Base-by-base conservation (phyloP, 2,888 invertebrate species). In the Ormyrus thymus region DNA sequence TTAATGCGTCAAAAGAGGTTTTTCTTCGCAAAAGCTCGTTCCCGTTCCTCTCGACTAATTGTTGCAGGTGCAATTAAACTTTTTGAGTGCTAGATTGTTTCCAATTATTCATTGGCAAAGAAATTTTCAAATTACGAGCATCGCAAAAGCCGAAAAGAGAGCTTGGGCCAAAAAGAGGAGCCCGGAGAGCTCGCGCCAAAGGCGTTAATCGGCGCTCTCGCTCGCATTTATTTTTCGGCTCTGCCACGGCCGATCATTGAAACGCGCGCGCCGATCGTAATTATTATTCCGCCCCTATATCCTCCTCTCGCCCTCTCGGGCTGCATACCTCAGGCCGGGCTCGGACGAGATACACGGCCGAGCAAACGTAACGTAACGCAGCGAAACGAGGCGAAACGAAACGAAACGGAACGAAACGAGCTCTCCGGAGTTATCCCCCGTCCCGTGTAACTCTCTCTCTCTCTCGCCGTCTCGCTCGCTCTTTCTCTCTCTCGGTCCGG, bases 321-420 rank as follows among this genome's bases (percentile, higher is more conserved):
- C 1, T 6, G 11, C 10, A 10, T 56, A 6, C 6, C 58, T 45
- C 51, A 48, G 64, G n/a, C 50, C 50, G 15, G 48, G 45, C 7
- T 8, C 7, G 84, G 85, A 85, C 84, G 86, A 87, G 87, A 88
- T 87, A 86, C 87, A 87, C 86, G 85, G 86, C 84, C 86, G 86
- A 86, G 86, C 87, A 86, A 86, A 87, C 87, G 87, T 86, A 86
- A 88, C 87, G 88, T 86, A 88, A 88, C 88, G 89, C 85, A 86
- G 86, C 86, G 88, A 87, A 89, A 88, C 88, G 88, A 88, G 86
- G 86, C 86, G 89, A 87, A 87, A 87, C 88, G 88, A 87, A 86
- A 86, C 86, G 85, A 85, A 85, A 86, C 69, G 69, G 68, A 62
- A 69, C 62, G 69, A 69, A 73, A 73, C 65, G 82, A 83, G 82